Base-by-base conservation (phyloP, 2,113 vertebrate genomes). In the Nanorana parkeri region DNA sequence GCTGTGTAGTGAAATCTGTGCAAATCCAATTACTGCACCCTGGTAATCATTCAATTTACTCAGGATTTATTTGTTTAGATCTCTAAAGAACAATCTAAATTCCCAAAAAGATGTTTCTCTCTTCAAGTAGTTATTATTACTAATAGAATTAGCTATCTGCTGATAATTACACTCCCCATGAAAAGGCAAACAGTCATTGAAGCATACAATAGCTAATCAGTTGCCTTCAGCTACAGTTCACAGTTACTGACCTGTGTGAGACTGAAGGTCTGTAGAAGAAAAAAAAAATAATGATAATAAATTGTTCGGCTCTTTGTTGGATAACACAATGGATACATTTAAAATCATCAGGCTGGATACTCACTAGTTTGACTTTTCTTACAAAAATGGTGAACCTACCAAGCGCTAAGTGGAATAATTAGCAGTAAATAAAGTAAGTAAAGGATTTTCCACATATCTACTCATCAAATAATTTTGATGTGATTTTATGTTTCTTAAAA, bases 161-260 rank as follows among this genome's bases (percentile, higher is more conserved):
- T 36, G 56, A 63, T 72, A 60, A 79, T 79, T 81, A 55, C 17
- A 24, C 54, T 61, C 72, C n/a, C 51, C 29, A 69, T 68, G 67
- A 56, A 55, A 74, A 55, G 28, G 74, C 61, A 66, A 81, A 74
- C 24, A 65, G 29, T 74, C 58, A 73, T 20, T n/a, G 47, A 66
- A 64, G 79, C 79, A 24, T 65, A 81, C 68, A 81, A 81, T 81
- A 81, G 58, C 79, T 83, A 60, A 83, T 68, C 72, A 68, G 29
- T 71, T 67, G 80, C 72, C 72, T 83, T 76, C 80, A 83, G 71
- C 63, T 76, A 76, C 63, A 76, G 61, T 76, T 76, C 72, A 52
- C 41, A 82, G 29, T 67, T 29, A 67, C 47, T 83, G 80, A 83
- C 58, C 63, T 68, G 23, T 21, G 11, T 20, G 76, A 67, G 65